Percentiles rank a stretch among this genome's conserved stretches.
These are phyloP conservation scores for Cynodonichthys magdalenae DNA, from an alignment of 2,797 vertebrate genomes.

Conservation along the genomic window DNA sequence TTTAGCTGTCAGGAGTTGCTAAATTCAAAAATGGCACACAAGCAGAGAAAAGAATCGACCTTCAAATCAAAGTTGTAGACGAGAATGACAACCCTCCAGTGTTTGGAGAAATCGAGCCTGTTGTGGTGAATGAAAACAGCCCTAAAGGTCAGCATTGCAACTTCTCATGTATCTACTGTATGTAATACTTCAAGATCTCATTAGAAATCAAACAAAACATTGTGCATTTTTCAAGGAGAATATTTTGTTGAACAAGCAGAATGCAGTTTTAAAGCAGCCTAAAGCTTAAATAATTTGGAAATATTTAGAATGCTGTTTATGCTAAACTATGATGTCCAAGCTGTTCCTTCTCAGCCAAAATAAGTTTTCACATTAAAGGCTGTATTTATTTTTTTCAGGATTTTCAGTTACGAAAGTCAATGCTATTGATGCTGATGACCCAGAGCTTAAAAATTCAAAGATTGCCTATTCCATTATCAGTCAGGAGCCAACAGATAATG, in stretches of 20 bases:
- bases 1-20: constrained; percentile 85
- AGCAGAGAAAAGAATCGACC: constrained; percentile 82
- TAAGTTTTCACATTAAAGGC: not conserved
- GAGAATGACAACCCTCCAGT: constrained; percentile 89
- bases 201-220: not conserved
- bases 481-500: constrained; percentile 69
- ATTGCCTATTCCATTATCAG: constrained; percentile 82
- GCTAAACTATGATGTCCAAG: not conserved
- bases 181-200: not conserved
- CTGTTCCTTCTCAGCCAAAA: too few relatives aligned
- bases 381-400: constrained; percentile 67
- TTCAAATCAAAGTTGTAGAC: constrained; percentile 85
- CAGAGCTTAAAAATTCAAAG: constrained; percentile 78
- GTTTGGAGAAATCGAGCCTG: constrained; percentile 64
- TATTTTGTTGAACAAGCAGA: not conserved
- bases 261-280: too few relatives aligned
- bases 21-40: constrained; percentile 49
- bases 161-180: not conserved
- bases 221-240: not conserved
- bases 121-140: constrained; percentile 61
- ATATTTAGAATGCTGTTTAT: not conserved
- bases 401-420: constrained; percentile 81
- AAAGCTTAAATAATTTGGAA: too few relatives aligned
- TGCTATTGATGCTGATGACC: constrained; percentile 89
- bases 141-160: constrained; percentile 35